Base-by-base conservation (phyloP, 1,140 invertebrate species). In the Drosophila aff. region DNA sequence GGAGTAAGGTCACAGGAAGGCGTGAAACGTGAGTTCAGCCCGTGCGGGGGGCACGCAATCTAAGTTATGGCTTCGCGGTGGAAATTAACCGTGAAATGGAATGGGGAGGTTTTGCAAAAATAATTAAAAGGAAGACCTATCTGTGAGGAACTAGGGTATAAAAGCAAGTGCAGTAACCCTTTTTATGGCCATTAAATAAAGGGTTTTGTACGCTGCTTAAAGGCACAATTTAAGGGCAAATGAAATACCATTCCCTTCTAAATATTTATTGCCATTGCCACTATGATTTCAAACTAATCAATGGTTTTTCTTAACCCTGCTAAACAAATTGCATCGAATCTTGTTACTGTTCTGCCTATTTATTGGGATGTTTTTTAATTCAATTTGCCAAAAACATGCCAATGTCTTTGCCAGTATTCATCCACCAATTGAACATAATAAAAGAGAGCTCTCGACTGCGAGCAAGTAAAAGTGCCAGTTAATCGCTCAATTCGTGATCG, bases 381-480 rank as follows among this genome's bases (percentile, higher is more conserved):
- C 41, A 47, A 10, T 33, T 33, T 33, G 10, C 10, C 9, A 11
- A 16, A 8, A 26, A 26, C 26, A 5, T 10, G 23, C 9, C 16
- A 18, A 13, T 26, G 23, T n/a, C 23, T 31, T 60, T 7, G 10
- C 6, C 21, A 11, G 18, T 16, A 16, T 23, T 8, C 28, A 31
- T 31, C 23, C 49, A 26, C 4, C 28, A 40, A 63, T 40, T 58
- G 52, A 60, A 18, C n/a, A 33, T 31, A 60, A 64, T 43, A 49
- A 43, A 49, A 5, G 46, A 73, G 47, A 55, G 31, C 71, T 41
- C 40, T 44, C 40, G 53, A 23, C 26, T 65, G 52, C 40, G 47
- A 55, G 66, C 80, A 80, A 36, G 73, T 74, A 76, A 86, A 86
- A 86, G 79, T 79, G 59, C 55, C 68, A 63, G 38, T 82, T 82